Conservation (phyloP, 2,888 invertebrate genomes). For the Caenorhabditis sp. region DNA sequence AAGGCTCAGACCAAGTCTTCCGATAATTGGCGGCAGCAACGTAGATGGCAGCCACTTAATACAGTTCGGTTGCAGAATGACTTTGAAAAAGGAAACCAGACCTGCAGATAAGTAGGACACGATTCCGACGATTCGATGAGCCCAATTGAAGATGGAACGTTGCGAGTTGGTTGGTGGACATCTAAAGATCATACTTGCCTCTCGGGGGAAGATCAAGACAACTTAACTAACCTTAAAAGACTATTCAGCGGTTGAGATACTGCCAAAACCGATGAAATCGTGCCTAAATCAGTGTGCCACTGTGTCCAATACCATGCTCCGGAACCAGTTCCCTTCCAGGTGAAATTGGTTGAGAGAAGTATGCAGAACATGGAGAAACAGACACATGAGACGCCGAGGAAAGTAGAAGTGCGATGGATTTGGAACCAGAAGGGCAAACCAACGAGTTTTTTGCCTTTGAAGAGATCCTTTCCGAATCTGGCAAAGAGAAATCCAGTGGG, state of each 20-base stretch:
- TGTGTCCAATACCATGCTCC: constrained; percentile 49
- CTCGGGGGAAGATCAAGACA: not conserved
- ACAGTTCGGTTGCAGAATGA: constrained; percentile 14
- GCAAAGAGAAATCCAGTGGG: constrained; percentile 66
- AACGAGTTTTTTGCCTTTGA: constrained; percentile 47
- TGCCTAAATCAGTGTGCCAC: constrained; percentile 61
- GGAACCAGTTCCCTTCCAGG: constrained; percentile 64
- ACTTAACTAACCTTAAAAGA: constrained; percentile 44
- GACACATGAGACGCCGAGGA: constrained; percentile 59
- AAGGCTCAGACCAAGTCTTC: constrained; percentile 61
- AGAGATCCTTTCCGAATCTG: constrained; percentile 60
- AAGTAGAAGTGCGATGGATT: constrained; percentile 61
- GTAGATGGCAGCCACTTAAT: constrained; percentile 53
- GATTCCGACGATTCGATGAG: constrained; percentile 49
- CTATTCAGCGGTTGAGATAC: constrained; percentile 49
- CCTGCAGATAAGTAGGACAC: constrained; percentile 37
- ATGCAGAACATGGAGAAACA: constrained; percentile 56
- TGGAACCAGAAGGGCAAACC: constrained; percentile 64
- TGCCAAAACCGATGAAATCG: constrained; percentile 42
- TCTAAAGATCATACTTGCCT: constrained; percentile 15
- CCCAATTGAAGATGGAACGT: constrained; percentile 37
- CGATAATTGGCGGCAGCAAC: constrained; percentile 61
- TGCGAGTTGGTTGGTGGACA: constrained; percentile 29
- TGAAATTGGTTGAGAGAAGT: constrained; percentile 51
- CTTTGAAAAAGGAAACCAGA: constrained; percentile 6